Base-by-base conservation (phyloP, 2,888 invertebrate species). In the Thecocarcelia acutangulata region DNA sequence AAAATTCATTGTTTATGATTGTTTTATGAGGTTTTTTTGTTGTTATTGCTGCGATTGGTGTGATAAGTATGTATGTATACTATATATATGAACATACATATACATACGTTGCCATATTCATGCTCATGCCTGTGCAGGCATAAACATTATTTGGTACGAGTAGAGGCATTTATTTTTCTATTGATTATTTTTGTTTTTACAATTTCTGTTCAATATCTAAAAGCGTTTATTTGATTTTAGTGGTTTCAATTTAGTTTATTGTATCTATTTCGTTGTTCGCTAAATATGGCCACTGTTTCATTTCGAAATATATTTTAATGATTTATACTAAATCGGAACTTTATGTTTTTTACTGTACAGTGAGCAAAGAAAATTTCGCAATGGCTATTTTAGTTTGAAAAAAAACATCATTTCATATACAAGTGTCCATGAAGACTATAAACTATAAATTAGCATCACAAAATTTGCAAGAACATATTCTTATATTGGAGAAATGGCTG, bases 1-100 rank as follows among this genome's bases (percentile, higher is more conserved):
- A 64, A 66, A 75, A 78, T 72, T 78, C 50, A 64, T 59, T 78
- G 72, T 78, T 72, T 77, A 59, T 78, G 58, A 70, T 72, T 72
- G 33, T 50, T 70, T 77, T 58, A 70, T 61, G 58, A 46, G 69
- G 19, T 5, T 24, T 2, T 24, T 54, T 72, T 81, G 40, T 42
- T 68, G 48, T 59, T 42, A 40, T 24, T 77, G 19, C 24, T 63
- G 48, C 17, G 11, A 61, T 50, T 64, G 78, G 46, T 64, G 44
- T 63, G 37, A 58, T 58, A 64, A 70, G 21, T 42, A 52, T 56
- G n/a, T 48, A 5, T 58, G 11, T 1, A n/a, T n/a, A n/a, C n/a
- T n/a, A n/a, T n/a, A n/a, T n/a, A n/a, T n/a, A n/a, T n/a, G n/a
- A n/a, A n/a, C n/a, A n/a, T n/a, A n/a, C n/a, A n/a, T n/a, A n/a